A percentile compares a stretch with the other conserved stretches of the same genome.
Evolutionary conservation across 1,140 invertebrate genomes (phyloP).

Genomic region (Pseudomyrmex concolor): DNA sequence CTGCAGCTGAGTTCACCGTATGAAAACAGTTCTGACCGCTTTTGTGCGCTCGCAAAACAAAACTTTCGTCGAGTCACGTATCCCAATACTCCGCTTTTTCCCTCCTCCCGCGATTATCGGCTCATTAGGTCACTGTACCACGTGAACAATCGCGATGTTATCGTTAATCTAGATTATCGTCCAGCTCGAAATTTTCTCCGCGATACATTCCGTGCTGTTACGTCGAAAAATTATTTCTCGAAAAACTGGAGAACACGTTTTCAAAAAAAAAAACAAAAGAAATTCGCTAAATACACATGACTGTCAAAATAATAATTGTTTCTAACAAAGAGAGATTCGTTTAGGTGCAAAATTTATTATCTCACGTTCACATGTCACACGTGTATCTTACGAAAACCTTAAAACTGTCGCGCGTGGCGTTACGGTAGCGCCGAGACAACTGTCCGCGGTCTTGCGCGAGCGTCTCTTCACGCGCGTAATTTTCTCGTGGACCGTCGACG

Average conservation of each 20-base stretch:
- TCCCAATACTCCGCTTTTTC: neutral
- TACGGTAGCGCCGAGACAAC: neutral
- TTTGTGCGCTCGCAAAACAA: constrained; percentile 35
- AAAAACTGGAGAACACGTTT: neutral
- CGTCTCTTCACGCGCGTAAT: constrained; percentile 19
- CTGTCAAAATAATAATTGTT: constrained; percentile 12
- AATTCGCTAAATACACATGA: neutral
- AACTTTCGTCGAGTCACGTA: constrained; percentile 41
- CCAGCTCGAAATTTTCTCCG: neutral
- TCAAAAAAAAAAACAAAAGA: neutral
- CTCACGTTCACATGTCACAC: neutral
- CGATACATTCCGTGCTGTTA: neutral
- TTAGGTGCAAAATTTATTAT: neutral
- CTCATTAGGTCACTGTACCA: constrained; percentile 46
- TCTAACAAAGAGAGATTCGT: neutral
- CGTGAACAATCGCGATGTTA: constrained; percentile 45
- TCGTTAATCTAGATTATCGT: constrained; percentile 38
- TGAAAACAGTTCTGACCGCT: constrained; percentile 52
- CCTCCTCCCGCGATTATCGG: neutral
- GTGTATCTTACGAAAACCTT: neutral
- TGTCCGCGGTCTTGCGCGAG: neutral
- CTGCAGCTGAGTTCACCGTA: constrained; percentile 31
- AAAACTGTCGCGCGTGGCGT: neutral
- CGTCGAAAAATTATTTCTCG: neutral
- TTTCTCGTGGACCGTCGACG: constrained; percentile 44